Base-by-base conservation (phyloP, 2,113 vertebrate species). In the Gadus chalcogrammus region DNA sequence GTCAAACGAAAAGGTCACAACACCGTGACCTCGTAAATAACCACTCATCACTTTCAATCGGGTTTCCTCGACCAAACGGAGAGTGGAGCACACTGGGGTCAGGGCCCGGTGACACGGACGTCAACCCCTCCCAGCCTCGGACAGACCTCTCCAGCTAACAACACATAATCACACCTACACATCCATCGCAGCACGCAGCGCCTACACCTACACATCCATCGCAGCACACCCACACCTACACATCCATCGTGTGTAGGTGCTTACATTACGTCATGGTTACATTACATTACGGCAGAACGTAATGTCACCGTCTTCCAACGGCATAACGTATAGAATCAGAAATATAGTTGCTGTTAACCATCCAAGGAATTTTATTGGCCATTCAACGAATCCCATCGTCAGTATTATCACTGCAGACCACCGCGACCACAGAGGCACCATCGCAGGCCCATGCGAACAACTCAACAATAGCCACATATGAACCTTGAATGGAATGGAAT, bases 1-100 rank as follows among this genome's bases (percentile, higher is more conserved):
- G 76, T 72, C 74, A 80, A 24, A 64, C 4, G 28, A 8, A 73
- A 79, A 83, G 80, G 75, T 84, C 77, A 69, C 16, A 16, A 70
- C 68, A 71, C 82, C 83, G 73, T 82, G 73, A 81, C 65, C 70
- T 42, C 16, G 5, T 77, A 72, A 84, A 84, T 87, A 81, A 88
- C 87, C 82, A 75, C 71, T 79, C 71, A 82, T 85, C 79, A 55
- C 52, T 64, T 65, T 75, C 78, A 80, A 89, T 91, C 89, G 87
- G 79, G 77, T 85, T 72, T 79, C 76, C 78, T 72, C 71, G 72
- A 75, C 75, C 78, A 77, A 82, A 24, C 73, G 66, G 71, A 64
- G 67, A 82, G 80, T 13, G 59, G 72, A 79, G 71, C 69, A 81
- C 71, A 82, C 81, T 20, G 78, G 77, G 79, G 73, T 79, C 74